phyloP scores from a whole-genome alignment of 2,113 vertebrate genomes.

The Muscicapa adusta region DNA sequence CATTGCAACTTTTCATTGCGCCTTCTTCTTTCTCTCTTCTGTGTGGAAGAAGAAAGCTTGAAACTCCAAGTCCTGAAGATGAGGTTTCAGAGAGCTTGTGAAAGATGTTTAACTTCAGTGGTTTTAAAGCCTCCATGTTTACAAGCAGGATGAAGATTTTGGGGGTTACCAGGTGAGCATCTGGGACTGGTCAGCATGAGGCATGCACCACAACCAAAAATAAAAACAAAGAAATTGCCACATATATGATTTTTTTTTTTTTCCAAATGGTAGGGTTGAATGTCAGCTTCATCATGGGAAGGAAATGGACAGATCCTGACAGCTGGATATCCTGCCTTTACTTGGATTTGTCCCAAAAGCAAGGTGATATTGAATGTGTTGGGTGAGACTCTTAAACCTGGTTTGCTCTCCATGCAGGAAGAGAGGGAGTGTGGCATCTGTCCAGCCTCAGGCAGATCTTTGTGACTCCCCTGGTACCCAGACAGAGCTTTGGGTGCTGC shows the following conservation, averaged over 20 bases:
- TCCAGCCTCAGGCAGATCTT: not conserved
- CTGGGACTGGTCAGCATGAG: not conserved
- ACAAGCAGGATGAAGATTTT: not conserved
- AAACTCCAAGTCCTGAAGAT: not conserved
- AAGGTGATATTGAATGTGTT: not conserved
- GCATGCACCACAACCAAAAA: not conserved
- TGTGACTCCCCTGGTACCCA: not conserved
- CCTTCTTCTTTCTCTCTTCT: not conserved
- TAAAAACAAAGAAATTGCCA: not conserved
- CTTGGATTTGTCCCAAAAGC: not conserved
- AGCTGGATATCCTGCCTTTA: not conserved
- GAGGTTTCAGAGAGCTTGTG: not conserved
- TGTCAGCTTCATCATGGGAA: not conserved
- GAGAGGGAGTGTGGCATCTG: not conserved
- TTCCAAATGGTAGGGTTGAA: not conserved
- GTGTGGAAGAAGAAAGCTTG: not conserved
- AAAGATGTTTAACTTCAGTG: not conserved
- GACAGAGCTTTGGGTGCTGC: not conserved
- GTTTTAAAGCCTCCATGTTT: not conserved
- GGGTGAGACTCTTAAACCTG: not conserved
- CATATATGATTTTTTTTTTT: rapidly evolving
- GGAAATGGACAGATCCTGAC: not conserved
- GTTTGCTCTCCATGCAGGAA: not conserved
- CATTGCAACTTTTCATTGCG: not conserved
- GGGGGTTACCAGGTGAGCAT: rapidly evolving